Evolutionary conservation across 2,113 vertebrate genomes (phyloP), one percentile per base, ranked within the genome.

Genomic region (Burhinus bistriatus): DNA sequence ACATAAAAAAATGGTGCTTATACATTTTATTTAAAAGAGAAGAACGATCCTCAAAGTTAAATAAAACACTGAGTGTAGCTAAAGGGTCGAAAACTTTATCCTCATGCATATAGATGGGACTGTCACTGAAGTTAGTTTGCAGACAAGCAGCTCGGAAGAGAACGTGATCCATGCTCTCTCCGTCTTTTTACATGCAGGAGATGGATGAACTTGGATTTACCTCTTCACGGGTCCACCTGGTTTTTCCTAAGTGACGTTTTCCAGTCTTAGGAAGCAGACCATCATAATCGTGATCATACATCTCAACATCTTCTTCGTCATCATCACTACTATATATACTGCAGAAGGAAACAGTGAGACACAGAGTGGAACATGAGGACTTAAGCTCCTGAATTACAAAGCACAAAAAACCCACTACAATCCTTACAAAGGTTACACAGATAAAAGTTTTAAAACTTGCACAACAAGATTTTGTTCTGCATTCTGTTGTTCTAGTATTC

Each of bases 281-380:
- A 64, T 99, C 99, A 12, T 99, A 99, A 96, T 99, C 99, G 4
- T 99, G 99, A 94, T 99, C 99, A 45, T 99, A 99, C 98, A 99
- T 98, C 97, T 99, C 99, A 64, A 99, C 97, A 95, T 99, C 99
- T 42, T 99, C 99, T 11, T 99, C 99, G 47, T 99, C 99, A 68
- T 99, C 99, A 65, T 99, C 99, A 34, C 99, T 99, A 77, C 99
- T 99, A 97, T 99, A 99, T 98, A 99, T 99, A 98, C 99, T 99
- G 97, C 72, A 97, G 90, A 96, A 94, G 91, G 62, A 97, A 96
- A 71, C 80, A 97, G 88, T 1, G 17, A 94, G 84, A 97, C n/a
- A 72, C 34, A 90, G 87, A 88, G 81, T 29, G 82, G 83, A 96
- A 90, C 73, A 83, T 69, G 66, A 92, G 94, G 86, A 80, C 80